phyloP scores from a whole-genome alignment of 2,797 vertebrate species.

The Trachurus trachurus region DNA sequence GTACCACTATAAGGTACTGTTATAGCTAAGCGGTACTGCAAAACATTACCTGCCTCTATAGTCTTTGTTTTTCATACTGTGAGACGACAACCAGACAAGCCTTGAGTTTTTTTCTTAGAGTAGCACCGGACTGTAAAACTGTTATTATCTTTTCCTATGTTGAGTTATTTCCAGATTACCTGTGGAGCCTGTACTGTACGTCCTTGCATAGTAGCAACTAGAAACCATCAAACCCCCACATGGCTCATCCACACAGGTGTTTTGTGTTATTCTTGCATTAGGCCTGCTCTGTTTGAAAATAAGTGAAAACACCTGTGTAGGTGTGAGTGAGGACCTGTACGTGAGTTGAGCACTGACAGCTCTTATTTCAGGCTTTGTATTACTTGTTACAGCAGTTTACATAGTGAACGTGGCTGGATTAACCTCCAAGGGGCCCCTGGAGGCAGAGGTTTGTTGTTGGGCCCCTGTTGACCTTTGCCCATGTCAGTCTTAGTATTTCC shows the following conservation, averaged over 20 bases:
- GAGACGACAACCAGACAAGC: not conserved
- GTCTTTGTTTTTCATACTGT: not conserved
- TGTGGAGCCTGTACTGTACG: not conserved
- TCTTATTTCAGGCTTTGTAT: not conserved
- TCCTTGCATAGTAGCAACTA: not conserved
- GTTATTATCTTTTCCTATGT: not conserved
- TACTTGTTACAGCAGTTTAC: not conserved
- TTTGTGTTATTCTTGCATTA: not conserved
- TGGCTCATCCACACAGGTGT: slow-evolving; percentile 1
- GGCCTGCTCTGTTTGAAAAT: not conserved
- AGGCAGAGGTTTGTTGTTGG: not conserved
- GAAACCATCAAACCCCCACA: not conserved
- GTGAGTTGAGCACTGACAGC: not conserved
- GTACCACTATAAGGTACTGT: slow-evolving; percentile 10
- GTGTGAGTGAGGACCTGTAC: too few species aligned
- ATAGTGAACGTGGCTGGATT: not conserved
- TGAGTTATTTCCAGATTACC: not conserved
- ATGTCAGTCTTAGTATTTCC: not conserved
- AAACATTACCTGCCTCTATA: not conserved
- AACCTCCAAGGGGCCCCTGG: not conserved
- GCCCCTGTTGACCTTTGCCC: not conserved
- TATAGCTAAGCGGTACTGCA: slow-evolving; percentile 2
- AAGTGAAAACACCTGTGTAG: slow-evolving; percentile 13
- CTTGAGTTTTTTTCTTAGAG: not conserved
- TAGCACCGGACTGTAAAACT: not conserved